phyloP scores from a whole-genome alignment of 2,797 vertebrate species.

The Ptychobarbus kaznakovi region DNA sequence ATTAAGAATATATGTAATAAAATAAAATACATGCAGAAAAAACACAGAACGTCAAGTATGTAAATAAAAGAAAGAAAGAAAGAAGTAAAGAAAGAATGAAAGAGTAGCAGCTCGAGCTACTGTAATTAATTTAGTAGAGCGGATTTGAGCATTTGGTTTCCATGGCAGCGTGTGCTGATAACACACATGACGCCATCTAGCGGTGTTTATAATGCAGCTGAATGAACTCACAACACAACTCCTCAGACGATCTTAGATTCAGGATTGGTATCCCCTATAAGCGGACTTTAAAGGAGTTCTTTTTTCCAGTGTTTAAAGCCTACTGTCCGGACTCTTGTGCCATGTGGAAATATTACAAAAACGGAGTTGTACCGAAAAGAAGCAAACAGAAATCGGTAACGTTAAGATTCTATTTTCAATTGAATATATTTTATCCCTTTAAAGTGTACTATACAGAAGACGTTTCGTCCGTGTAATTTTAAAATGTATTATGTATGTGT shows the following conservation, averaged over 20 bases:
- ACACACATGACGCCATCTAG: neutral
- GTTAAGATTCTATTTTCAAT: neutral
- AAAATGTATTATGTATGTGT: neutral
- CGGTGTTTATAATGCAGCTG: neutral
- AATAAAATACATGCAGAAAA: neutral
- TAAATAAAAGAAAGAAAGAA: neutral
- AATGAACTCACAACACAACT: neutral
- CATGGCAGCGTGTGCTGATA: neutral
- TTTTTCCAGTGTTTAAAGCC: neutral
- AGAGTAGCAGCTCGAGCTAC: neutral
- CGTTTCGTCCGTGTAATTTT: neutral
- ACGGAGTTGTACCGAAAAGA: conserved; percentile 58
- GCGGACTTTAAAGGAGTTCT: neutral
- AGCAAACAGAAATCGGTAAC: conserved; percentile 61
- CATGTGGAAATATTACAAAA: conserved; percentile 70
- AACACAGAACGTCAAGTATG: too few relatives aligned
- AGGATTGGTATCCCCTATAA: too few relatives aligned
- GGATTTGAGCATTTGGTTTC: neutral
- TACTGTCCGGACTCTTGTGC: neutral
- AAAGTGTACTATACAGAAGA: neutral
- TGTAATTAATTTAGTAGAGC: too few relatives aligned
- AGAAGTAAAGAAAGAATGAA: too few relatives aligned
- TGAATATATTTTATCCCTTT: neutral
- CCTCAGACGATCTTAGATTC: neutral
- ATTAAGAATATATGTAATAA: neutral